Evolutionary conservation across 2,888 invertebrate genomes (phyloP).

Genomic region (Metallyticus violacea): DNA sequence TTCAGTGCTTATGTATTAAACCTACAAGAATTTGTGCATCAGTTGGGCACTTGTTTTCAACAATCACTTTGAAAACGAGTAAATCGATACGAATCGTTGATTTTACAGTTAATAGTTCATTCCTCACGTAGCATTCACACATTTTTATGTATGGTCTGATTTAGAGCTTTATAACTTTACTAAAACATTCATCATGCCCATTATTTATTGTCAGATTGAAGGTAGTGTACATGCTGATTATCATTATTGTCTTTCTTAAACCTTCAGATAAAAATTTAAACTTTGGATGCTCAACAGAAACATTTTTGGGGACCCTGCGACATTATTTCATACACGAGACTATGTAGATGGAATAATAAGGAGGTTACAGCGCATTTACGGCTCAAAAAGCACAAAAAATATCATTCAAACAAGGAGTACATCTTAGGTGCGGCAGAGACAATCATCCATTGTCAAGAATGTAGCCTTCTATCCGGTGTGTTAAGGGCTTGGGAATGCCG

Average conservation of each 20-base stretch:
- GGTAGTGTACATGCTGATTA: background rate
- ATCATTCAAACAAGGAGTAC: too few species aligned
- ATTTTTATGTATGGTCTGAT: background rate
- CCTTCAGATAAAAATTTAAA: background rate
- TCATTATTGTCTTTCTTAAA: background rate
- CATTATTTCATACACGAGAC: too few species aligned
- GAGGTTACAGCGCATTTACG: too few species aligned
- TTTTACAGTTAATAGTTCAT: background rate
- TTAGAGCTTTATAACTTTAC: too few species aligned
- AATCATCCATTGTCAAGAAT: too few species aligned
- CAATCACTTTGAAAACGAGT: background rate
- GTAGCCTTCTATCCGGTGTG: too few species aligned
- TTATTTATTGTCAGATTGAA: background rate
- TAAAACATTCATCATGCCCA: background rate
- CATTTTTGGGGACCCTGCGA: too few species aligned
- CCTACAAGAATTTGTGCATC: background rate
- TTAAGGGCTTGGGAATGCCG: too few species aligned
- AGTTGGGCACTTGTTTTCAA: background rate
- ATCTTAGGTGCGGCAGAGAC: too few species aligned
- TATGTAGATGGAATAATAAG: too few species aligned
- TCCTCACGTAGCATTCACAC: background rate
- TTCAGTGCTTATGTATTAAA: background rate
- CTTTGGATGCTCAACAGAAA: background rate
- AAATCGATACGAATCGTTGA: background rate
- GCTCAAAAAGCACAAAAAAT: too few species aligned